These are phyloP conservation scores for Trichonephila inaurata DNA, from an alignment of 1,140 invertebrate genomes.

Conservation along the genomic window DNA sequence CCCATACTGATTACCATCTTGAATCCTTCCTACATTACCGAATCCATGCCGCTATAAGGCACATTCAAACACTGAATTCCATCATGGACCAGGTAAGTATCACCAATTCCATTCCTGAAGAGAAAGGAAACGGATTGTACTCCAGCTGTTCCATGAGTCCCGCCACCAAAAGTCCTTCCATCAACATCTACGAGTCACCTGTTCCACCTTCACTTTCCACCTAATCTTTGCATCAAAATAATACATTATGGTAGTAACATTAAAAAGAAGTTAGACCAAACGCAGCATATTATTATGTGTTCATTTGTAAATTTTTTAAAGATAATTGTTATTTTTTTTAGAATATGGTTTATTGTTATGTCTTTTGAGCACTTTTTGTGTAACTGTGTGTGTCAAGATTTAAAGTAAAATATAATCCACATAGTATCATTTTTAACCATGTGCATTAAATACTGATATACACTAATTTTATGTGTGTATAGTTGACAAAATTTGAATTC, in stretches of 20 bases:
- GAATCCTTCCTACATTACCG: constrained; percentile 95
- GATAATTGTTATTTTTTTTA: too few species aligned
- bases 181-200: constrained; percentile 54
- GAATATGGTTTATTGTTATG: too few species aligned
- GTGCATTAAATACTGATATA: too few species aligned
- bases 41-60: constrained; percentile 89
- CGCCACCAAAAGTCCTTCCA: neutral
- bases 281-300: too few species aligned
- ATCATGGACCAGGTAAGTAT: neutral
- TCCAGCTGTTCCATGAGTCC: constrained; percentile 59
- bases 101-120: neutral
- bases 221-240: neutral
- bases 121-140: constrained; percentile 7
- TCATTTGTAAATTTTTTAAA: too few species aligned
- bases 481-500: too few species aligned
- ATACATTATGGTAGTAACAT: neutral
- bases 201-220: constrained; percentile 56
- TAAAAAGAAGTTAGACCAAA: too few species aligned
- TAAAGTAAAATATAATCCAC: too few species aligned
- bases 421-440: too few species aligned
- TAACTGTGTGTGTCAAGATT: too few species aligned
- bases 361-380: too few species aligned
- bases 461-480: too few species aligned
- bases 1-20: constrained; percentile 92
- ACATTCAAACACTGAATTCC: constrained; percentile 78